Evolutionary conservation across 1,140 invertebrate genomes (phyloP), one percentile per base, ranked within the genome.

Genomic region (Anastrepha ludens): DNA sequence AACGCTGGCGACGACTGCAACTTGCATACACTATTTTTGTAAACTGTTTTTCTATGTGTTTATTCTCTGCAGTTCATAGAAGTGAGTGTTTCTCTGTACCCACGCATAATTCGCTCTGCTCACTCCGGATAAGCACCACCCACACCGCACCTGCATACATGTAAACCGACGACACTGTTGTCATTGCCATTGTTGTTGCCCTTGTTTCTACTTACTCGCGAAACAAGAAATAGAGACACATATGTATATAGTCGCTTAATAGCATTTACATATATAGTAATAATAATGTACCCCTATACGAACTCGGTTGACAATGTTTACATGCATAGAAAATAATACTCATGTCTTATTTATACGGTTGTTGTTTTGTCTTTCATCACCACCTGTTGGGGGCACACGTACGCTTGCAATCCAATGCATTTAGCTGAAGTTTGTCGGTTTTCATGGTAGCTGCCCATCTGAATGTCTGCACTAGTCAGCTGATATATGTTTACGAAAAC

Each of bases 91-190:
- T 20, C 74, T 1, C 8, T 55, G n/a, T 29, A 81, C 74, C 74
- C 74, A 81, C 74, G 47, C 74, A 55, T 11, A 8, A 50, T 20
- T n/a, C 15, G 60, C 60, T 9, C 15, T n/a, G 47, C n/a, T 81
- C 44, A 11, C 17, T n/a, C n/a, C 29, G 41, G 20, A 74, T 74
- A 17, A 81, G 11, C 13, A 55, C 47, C 74, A 55, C 74, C 74
- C 13, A 81, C 74, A 81, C 74, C 20, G 44, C 74, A 81, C 47
- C 74, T 20, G 17, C n/a, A 20, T 44, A 70, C 29, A 11, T 70
- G 20, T 39, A 11, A 70, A 70, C 11, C 39, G 9, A 29, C 29
- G 29, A 29, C 29, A 29, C 29, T 29, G 29, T 1, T 29, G 29
- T 1, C 29, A 29, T 29, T 55, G 47, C n/a, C 9, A 74, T 62